These are phyloP conservation scores for Erythrolamprus reginae DNA, from an alignment of 2,113 vertebrate species.

Conservation along the genomic window DNA sequence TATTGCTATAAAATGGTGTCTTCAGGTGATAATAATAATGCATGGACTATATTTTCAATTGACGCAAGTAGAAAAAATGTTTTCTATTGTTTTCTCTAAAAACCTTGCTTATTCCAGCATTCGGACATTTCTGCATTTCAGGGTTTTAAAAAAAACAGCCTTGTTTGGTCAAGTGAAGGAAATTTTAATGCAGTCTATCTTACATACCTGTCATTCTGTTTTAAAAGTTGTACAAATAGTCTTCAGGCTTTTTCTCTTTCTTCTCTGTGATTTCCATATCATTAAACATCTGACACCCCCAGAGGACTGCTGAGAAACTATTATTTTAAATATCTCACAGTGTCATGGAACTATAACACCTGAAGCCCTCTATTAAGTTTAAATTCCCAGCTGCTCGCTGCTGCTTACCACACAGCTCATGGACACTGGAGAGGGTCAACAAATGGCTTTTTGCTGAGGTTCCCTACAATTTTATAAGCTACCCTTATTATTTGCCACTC, in stretches of 20 bases:
- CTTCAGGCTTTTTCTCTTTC: neutral
- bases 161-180: neutral
- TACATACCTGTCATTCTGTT: neutral
- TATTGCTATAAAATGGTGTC: neutral
- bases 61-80: neutral
- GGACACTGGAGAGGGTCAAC: neutral
- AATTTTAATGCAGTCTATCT: neutral
- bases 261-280: neutral
- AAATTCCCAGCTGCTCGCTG: neutral
- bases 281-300: neutral
- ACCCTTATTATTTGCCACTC: neutral
- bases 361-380: neutral
- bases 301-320: neutral
- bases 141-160: neutral
- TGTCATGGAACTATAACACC: neutral
- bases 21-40: neutral
- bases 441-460: neutral
- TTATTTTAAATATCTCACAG: neutral
- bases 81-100: neutral
- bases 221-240: neutral
- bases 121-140: neutral
- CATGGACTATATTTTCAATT: neutral
- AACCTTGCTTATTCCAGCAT: neutral
- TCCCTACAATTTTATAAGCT: neutral
- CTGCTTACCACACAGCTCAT: neutral